phyloP scores from a whole-genome alignment of 2,888 invertebrate species.

The Lasius fuliginosus region DNA sequence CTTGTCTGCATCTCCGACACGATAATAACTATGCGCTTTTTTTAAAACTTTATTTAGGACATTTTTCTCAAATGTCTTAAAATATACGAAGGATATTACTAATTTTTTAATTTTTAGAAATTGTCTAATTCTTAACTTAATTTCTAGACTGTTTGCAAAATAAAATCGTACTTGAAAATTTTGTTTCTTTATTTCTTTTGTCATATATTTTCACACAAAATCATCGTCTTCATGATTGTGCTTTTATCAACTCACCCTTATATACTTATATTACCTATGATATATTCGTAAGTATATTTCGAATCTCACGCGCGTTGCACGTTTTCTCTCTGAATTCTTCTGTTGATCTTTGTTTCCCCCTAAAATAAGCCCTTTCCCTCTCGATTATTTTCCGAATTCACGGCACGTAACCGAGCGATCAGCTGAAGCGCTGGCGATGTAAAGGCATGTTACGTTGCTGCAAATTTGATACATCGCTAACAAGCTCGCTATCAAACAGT shows the following conservation, averaged over 20 bases:
- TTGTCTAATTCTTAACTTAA: not conserved
- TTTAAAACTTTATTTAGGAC: too few species aligned
- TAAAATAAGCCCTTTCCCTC: not conserved
- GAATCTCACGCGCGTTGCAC: not conserved
- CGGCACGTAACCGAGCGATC: conserved; percentile 46
- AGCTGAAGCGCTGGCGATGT: conserved; percentile 48
- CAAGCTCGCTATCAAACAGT: conserved; percentile 73
- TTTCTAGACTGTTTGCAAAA: not conserved
- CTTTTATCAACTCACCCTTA: not conserved
- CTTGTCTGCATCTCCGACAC: not conserved
- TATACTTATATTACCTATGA: not conserved
- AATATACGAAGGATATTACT: not conserved
- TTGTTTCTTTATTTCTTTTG: not conserved
- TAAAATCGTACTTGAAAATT: not conserved
- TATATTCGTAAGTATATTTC: not conserved
- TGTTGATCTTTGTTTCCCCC: not conserved
- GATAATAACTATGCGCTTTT: not conserved
- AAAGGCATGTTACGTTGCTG: conserved; percentile 69
- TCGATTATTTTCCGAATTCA: conserved; percentile 34
- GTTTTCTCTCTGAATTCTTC: not conserved
- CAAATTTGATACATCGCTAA: conserved; percentile 69
- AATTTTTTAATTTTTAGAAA: not conserved
- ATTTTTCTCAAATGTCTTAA: not conserved
- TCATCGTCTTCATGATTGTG: not conserved
- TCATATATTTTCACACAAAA: not conserved